Conservation (phyloP, 2,888 invertebrate genomes). For the Habroteleia sp. region DNA sequence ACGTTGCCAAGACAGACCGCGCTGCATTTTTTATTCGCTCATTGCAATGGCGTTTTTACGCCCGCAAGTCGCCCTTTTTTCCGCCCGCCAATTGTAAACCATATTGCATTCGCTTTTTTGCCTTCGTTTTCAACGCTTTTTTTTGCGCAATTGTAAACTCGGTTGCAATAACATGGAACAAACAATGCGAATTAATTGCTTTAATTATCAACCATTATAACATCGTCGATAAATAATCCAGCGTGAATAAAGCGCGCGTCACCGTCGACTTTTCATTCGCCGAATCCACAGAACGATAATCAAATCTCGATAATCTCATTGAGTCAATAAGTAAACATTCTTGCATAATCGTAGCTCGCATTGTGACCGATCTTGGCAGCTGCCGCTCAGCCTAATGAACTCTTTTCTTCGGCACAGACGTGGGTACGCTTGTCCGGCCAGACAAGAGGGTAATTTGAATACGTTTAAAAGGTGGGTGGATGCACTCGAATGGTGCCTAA, state of each 20-base stretch:
- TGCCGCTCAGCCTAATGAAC: constrained; percentile 66
- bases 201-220: constrained; percentile 27
- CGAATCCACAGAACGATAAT: not conserved
- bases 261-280: not conserved
- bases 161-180: constrained; percentile 44
- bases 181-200: constrained; percentile 32
- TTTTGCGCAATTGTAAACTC: constrained; percentile 38
- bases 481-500: constrained; percentile 74
- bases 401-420: constrained; percentile 59
- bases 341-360: constrained; percentile 55
- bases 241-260: constrained; percentile 3
- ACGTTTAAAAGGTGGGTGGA: constrained; percentile 72
- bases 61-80: constrained; percentile 29
- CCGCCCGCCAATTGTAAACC: constrained; percentile 41
- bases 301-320: constrained; percentile 12
- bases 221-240: constrained; percentile 6
- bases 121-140: constrained; percentile 27
- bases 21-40: constrained; percentile 39
- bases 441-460: constrained; percentile 73
- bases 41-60: constrained; percentile 57
- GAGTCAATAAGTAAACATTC: constrained; percentile 58
- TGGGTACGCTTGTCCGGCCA: constrained; percentile 53
- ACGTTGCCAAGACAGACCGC: constrained; percentile 40
- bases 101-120: constrained; percentile 55
- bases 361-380: constrained; percentile 65